Evolutionary conservation across 2,113 vertebrate species (phyloP).

Genomic region (Theristicus caerulescens): DNA sequence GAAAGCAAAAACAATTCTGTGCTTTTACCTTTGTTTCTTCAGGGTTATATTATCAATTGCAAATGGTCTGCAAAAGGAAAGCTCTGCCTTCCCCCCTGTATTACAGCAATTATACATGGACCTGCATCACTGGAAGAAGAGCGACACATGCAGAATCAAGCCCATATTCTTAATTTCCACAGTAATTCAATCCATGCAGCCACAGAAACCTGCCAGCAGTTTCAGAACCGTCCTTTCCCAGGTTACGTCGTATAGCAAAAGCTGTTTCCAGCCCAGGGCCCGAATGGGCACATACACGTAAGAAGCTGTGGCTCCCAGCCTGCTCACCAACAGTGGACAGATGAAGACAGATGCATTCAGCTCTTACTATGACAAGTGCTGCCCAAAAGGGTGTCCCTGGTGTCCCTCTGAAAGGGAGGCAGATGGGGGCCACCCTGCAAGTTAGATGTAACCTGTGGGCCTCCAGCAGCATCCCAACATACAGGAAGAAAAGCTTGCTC

Average conservation of each 20-base stretch:
- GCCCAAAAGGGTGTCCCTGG: background rate
- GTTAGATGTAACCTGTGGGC: background rate
- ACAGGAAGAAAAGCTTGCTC: background rate
- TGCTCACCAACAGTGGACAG: background rate
- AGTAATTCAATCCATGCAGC: background rate
- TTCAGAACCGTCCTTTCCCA: background rate
- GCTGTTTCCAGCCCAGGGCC: background rate
- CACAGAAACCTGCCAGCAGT: background rate
- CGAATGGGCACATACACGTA: accelerated
- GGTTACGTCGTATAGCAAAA: accelerated
- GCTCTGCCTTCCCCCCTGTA: background rate
- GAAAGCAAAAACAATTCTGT: background rate
- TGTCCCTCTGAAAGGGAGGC: background rate
- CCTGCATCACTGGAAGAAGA: background rate
- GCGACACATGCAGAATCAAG: background rate
- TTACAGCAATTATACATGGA: background rate
- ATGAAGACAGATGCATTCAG: background rate
- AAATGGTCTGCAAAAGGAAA: background rate
- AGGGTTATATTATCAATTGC: background rate
- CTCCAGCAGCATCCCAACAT: background rate
- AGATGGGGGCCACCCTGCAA: background rate
- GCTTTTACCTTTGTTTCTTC: background rate
- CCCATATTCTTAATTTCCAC: background rate
- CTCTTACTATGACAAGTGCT: accelerated
- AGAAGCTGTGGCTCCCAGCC: background rate